These are phyloP conservation scores for Perca schrenkii DNA, from an alignment of 2,113 vertebrate genomes.

Conservation along the genomic window DNA sequence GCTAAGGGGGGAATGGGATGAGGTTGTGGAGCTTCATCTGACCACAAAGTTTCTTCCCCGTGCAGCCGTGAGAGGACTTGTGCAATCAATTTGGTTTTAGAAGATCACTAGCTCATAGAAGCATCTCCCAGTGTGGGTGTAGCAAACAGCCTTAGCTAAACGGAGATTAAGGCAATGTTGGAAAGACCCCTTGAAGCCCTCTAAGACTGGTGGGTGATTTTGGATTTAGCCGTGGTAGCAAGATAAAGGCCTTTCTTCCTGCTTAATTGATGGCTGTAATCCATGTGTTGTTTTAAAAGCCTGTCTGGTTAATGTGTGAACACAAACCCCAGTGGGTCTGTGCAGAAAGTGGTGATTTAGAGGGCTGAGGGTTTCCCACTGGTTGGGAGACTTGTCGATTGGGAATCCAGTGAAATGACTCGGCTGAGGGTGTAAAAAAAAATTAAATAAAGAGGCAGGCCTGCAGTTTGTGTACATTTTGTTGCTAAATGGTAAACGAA, in stretches of 20 bases:
- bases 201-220: conserved; percentile 71
- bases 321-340: conserved; percentile 41
- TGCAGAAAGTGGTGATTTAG: conserved; percentile 36
- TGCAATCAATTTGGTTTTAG: conserved; percentile 46
- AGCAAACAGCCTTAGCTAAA: conserved; percentile 68
- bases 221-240: conserved; percentile 70
- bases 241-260: conserved; percentile 72
- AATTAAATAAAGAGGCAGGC: neutral
- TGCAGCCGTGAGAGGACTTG: conserved; percentile 25
- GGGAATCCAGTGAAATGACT: conserved; percentile 1
- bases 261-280: conserved; percentile 80
- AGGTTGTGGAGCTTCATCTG: neutral
- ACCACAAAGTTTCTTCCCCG: conserved; percentile 1
- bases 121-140: conserved; percentile 66
- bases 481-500: neutral
- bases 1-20: neutral
- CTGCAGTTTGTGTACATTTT: neutral
- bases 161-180: conserved; percentile 67
- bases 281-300: conserved; percentile 70
- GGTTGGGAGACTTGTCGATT: conserved; percentile 12
- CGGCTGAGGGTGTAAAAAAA: neutral
- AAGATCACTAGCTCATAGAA: conserved; percentile 50
- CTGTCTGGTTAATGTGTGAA: conserved; percentile 41
- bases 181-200: conserved; percentile 65
- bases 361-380: conserved; percentile 33